Conservation (phyloP, 2,797 vertebrate species). For the Bradypus variegatus region DNA sequence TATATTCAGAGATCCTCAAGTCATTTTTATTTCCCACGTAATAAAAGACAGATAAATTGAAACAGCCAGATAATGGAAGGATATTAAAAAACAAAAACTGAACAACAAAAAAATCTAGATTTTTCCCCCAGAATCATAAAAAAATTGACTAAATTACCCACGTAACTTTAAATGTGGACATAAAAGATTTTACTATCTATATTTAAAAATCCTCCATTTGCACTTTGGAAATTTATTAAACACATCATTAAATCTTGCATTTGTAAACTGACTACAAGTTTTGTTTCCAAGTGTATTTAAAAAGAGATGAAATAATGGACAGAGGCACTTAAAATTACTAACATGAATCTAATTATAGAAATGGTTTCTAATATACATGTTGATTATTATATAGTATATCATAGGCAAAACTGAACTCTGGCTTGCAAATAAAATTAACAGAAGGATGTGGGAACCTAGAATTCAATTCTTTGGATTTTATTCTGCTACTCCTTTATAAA, state of each 20-base stretch:
- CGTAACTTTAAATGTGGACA: not conserved
- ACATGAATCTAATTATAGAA: not conserved
- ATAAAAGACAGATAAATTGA: constrained; percentile 9
- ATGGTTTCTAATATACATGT: not conserved
- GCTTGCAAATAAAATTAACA: not conserved
- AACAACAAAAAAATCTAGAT: not conserved
- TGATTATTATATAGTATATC: not conserved
- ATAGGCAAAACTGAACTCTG: not conserved
- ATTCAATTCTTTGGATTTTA: constrained; percentile 3
- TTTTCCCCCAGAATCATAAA: not conserved
- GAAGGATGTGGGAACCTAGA: not conserved
- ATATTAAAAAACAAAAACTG: not conserved
- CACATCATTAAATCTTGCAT: constrained; percentile 9
- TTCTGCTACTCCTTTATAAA: not conserved
- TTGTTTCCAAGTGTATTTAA: not conserved
- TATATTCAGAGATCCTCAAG: not conserved
- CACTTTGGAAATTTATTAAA: constrained; percentile 26
- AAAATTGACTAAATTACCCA: not conserved
- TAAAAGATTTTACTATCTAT: constrained; percentile 38
- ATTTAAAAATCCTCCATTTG: constrained; percentile 26
- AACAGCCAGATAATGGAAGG: constrained; percentile 25
- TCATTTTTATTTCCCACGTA: not conserved
- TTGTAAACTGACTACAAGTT: constrained; percentile 20
- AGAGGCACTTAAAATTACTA: not conserved
- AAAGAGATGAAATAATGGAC: not conserved